Conservation (phyloP, 35 echinoderm and acorn worm species). For the Heliocidaris erythrogramma region DNA sequence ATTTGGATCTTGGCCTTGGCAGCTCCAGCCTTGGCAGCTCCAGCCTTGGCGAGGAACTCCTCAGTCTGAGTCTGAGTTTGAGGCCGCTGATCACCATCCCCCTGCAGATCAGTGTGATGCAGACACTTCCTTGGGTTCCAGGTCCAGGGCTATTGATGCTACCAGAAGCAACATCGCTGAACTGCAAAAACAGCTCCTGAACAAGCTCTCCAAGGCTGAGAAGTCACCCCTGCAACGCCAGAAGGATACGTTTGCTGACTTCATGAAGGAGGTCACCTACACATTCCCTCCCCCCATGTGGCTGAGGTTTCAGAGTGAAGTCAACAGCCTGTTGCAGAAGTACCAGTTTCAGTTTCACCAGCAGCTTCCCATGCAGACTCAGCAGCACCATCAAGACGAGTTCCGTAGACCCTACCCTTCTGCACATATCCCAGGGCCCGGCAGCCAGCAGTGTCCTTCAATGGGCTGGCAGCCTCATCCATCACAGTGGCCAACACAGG, state of each 20-base stretch:
- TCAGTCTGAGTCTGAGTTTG: conserved; percentile 40
- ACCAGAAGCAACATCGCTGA: conserved; percentile 48
- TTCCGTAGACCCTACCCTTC: too few relatives aligned
- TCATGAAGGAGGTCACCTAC: conserved; percentile 63
- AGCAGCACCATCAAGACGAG: too few relatives aligned
- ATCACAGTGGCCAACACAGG: too few relatives aligned
- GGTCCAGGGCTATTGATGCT: conserved; percentile 56
- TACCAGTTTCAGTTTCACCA: conserved; percentile 56
- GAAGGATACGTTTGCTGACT: conserved; percentile 58
- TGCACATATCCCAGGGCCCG: too few relatives aligned
- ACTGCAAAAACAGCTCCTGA: conserved; percentile 53
- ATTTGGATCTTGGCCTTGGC: too few relatives aligned
- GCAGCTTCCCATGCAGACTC: too few relatives aligned
- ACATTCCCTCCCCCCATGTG: conserved; percentile 45
- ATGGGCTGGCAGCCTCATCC: too few relatives aligned
- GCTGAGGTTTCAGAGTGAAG: conserved; percentile 60
- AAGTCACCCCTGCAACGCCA: conserved; percentile 60
- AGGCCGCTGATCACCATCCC: conserved; percentile 42
- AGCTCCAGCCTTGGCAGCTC: conserved; percentile 48
- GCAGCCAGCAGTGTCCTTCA: too few relatives aligned
- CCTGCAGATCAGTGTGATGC: conserved; percentile 17
- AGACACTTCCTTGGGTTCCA: conserved; percentile 41
- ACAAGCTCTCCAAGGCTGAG: conserved; percentile 52
- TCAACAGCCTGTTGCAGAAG: conserved; percentile 63
- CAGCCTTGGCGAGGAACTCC: conserved; percentile 37